Evolutionary conservation across 2,113 vertebrate species (phyloP).

Genomic region (Hemibates koningsi): DNA sequence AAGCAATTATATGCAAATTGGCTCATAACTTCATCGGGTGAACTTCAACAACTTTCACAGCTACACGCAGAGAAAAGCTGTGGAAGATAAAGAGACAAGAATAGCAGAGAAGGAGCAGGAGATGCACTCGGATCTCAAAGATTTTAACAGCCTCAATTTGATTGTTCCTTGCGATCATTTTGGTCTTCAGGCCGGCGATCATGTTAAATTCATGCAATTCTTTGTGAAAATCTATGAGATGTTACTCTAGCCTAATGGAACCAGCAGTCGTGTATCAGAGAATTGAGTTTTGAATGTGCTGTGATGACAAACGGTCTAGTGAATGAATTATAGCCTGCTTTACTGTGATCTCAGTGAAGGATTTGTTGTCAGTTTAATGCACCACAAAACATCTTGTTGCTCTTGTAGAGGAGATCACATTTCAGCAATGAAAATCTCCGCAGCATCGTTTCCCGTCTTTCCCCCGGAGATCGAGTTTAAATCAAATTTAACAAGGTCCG

Average conservation of each 20-base stretch:
- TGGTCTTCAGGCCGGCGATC: neutral
- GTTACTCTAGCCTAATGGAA: neutral
- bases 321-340: neutral
- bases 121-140: neutral
- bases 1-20: conserved; percentile 2
- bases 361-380: neutral
- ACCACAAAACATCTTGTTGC: neutral
- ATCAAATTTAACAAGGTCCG: conserved; percentile 18
- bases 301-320: neutral
- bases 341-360: neutral
- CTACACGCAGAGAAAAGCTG: neutral
- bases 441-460: neutral
- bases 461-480: neutral
- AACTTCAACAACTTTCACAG: neutral
- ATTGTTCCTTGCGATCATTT: neutral
- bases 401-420: neutral
- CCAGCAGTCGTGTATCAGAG: neutral
- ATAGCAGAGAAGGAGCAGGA: neutral
- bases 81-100: neutral
- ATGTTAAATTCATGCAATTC: neutral
- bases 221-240: neutral
- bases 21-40: neutral
- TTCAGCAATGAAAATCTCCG: neutral
- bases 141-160: neutral
- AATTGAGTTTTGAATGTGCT: neutral